These are phyloP conservation scores for Helicoverpa assulta DNA, from an alignment of 2,888 invertebrate species.

Conservation along the genomic window DNA sequence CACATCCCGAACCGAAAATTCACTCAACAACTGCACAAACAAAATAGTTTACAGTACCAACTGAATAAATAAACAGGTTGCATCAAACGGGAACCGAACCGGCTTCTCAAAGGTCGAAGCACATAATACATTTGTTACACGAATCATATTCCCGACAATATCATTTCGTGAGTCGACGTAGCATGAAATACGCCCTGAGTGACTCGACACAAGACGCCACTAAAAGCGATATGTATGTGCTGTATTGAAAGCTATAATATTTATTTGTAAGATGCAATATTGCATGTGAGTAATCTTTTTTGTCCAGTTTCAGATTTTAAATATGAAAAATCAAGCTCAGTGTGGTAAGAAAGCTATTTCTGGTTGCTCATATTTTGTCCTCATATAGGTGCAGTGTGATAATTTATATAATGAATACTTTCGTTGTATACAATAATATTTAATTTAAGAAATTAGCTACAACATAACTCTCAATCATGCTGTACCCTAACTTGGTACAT, in stretches of 20 bases:
- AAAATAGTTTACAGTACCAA: constrained; percentile 21
- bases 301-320: not conserved
- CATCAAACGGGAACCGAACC: constrained; percentile 47
- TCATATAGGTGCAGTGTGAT: too few relatives aligned
- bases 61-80: constrained; percentile 52
- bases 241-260: constrained; percentile 57
- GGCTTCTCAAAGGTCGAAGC: constrained; percentile 58
- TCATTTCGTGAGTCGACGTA: constrained; percentile 89
- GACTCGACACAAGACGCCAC: constrained; percentile 88
- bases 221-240: constrained; percentile 68
- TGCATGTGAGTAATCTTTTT: too few relatives aligned
- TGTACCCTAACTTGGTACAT: too few relatives aligned
- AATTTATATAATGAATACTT: too few relatives aligned
- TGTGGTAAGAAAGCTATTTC: not conserved
- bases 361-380: too few relatives aligned
- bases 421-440: too few relatives aligned
- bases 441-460: too few relatives aligned
- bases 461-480: too few relatives aligned
- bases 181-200: constrained; percentile 90
- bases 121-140: constrained; percentile 88
- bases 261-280: not conserved
- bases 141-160: constrained; percentile 89
- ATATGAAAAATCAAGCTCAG: not conserved
- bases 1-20: not conserved
- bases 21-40: constrained; percentile 12